Evolutionary conservation across 2,888 invertebrate genomes (phyloP).

Genomic region (Andrena chrysosceles): DNA sequence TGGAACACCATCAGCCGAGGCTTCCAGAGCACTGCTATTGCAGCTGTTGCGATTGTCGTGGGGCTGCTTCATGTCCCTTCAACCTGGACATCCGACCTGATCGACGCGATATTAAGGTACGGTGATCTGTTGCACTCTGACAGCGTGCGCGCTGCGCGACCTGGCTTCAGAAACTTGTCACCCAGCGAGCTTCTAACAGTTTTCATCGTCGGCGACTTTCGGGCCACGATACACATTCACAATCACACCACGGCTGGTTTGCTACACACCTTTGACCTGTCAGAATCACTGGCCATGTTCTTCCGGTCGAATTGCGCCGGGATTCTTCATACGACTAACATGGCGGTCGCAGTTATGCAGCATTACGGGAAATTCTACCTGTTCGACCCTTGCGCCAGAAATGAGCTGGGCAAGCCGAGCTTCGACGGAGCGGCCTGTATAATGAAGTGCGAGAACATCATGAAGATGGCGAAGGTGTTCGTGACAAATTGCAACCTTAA

Average conservation of each 20-base stretch:
- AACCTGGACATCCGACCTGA: conserved; percentile 86
- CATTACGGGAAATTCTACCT: conserved; percentile 87
- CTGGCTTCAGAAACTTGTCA: conserved; percentile 76
- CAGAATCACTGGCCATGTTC: conserved; percentile 86
- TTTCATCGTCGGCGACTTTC: conserved; percentile 80
- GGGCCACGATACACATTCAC: conserved; percentile 74
- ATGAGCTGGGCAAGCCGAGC: conserved; percentile 75
- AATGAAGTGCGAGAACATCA: conserved; percentile 74
- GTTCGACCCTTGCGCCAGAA: conserved; percentile 87
- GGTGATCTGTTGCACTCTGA: conserved; percentile 88
- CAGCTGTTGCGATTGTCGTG: conserved; percentile 87
- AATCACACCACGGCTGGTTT: conserved; percentile 77
- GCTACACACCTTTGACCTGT: conserved; percentile 73
- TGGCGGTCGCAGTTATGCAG: conserved; percentile 87
- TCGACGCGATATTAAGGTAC: conserved; percentile 88
- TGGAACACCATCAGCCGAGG: conserved; percentile 74
- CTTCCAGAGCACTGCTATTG: conserved; percentile 86
- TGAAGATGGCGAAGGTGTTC: conserved; percentile 74
- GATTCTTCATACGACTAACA: conserved; percentile 86
- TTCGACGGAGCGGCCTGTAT: conserved; percentile 77
- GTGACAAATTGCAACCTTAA: conserved; percentile 75
- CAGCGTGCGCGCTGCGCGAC: conserved; percentile 66
- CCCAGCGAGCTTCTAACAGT: conserved; percentile 77
- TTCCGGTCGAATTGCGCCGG: conserved; percentile 87
- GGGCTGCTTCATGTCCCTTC: conserved; percentile 86